These are phyloP conservation scores for Syngnathus acus DNA, from an alignment of 2,797 vertebrate species.

Conservation along the genomic window DNA sequence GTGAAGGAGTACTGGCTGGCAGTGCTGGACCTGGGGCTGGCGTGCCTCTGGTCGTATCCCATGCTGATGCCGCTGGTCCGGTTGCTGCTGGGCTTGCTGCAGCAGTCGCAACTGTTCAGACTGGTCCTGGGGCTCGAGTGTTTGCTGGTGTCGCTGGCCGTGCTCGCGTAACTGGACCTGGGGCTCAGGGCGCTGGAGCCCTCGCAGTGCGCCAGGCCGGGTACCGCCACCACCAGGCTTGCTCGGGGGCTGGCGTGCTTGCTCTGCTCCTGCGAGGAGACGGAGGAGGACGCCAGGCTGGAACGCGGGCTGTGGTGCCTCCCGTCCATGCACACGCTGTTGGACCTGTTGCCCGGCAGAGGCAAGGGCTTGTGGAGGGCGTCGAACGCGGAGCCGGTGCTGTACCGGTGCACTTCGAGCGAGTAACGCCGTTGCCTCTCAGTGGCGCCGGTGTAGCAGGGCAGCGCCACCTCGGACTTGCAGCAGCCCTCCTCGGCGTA, in stretches of 20 bases:
- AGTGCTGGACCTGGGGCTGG: conserved; percentile 85
- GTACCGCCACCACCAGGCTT: conserved; percentile 63
- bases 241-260: conserved; percentile 77
- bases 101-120: conserved; percentile 83
- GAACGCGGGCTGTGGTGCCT: conserved; percentile 72
- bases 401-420: conserved; percentile 76
- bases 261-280: conserved; percentile 73
- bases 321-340: conserved; percentile 64
- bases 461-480: conserved; percentile 83
- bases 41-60: conserved; percentile 92
- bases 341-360: conserved; percentile 68
- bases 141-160: conserved; percentile 79
- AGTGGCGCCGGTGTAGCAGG: conserved; percentile 77
- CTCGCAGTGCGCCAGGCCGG: conserved; percentile 70
- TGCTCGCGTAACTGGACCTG: conserved; percentile 80
- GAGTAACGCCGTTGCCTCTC: conserved; percentile 78
- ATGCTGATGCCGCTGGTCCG: conserved; percentile 96
- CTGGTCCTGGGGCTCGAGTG: conserved; percentile 87
- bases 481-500: conserved; percentile 69
- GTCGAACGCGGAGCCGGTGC: conserved; percentile 77
- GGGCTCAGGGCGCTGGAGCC: conserved; percentile 67
- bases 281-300: conserved; percentile 71
- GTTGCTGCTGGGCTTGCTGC: conserved; percentile 88
- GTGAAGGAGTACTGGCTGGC: conserved; percentile 82
- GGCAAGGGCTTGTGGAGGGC: conserved; percentile 66